Percentiles rank a stretch among this genome's conserved stretches.
Conservation (phyloP, 23 tunicate species). For the Ascidia mentula region DNA sequence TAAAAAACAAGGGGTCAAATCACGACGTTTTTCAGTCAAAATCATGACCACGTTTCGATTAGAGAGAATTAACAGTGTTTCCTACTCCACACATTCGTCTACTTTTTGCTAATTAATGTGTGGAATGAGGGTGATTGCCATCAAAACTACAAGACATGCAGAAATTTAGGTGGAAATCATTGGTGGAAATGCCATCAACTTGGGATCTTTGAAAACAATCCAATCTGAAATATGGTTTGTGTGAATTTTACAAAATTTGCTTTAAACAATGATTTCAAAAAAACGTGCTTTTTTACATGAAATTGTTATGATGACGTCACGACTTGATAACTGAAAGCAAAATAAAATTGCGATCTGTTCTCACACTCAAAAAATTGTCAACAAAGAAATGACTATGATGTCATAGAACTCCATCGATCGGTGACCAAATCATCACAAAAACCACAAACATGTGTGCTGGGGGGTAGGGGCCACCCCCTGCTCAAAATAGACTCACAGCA, state of each 20-base stretch:
- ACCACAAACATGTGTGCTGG: conserved; percentile 2
- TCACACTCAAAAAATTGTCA: conserved; percentile 1
- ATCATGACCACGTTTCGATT: no score
- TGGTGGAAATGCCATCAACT: background rate
- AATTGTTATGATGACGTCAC: no score
- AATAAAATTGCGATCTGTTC: background rate
- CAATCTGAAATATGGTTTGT: no score
- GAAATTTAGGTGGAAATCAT: background rate
- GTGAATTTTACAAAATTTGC: no score
- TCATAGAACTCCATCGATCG: background rate
- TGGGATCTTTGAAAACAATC: background rate
- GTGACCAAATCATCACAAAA: conserved; percentile 5
- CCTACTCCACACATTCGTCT: background rate
- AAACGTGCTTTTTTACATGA: no score
- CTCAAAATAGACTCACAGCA: background rate
- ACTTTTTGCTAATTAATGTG: background rate
- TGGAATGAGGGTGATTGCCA: no score
- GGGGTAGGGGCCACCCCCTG: background rate
- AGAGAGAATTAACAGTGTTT: background rate
- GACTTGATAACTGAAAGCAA: no score
- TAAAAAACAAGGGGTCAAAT: background rate
- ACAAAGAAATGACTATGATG: conserved; percentile 7
- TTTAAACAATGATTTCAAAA: no score
- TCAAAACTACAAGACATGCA: background rate
- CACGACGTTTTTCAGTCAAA: background rate